Base-by-base conservation (phyloP, 2,113 vertebrate species). In the Pomatorhinus ruficollis region DNA sequence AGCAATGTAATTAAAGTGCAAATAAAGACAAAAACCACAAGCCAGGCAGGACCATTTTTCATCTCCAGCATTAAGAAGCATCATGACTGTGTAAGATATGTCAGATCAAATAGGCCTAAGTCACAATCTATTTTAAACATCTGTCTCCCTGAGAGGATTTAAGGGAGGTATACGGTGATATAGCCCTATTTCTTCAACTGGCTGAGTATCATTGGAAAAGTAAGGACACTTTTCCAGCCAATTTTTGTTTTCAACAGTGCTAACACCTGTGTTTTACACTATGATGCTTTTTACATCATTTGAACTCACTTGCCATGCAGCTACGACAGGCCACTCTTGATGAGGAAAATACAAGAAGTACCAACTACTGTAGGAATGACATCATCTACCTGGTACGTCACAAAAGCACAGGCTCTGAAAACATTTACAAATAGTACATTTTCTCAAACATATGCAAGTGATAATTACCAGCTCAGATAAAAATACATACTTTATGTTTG, bases 101-200 rank as follows among this genome's bases (percentile, higher is more conserved):
- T 93, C 92, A 91, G 93, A 85, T 96, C 74, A 80, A 70, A 79
- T 15, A 95, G 96, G 96, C 90, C 94, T 93, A 95, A 82, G 82
- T 93, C 89, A 96, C 70, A 96, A 87, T 75, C 77, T 90, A 22
- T 94, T 78, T 90, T 56, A 96, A 98, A 95, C 59, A 91, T 65
- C 63, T 80, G 9, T 98, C 97, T 97, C 97, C 97, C 97, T 98
- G 97, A 98, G 97, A 97, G 84, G 61, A 91, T 92, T 91, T 94
- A 96, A 96, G 90, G 96, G 96, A 97, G 96, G 97, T 97, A 96
- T 95, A 90, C 79, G 20, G 79, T 65, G 92, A 89, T 84, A 94
- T 87, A 96, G 97, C 96, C 97, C 97, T 97, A 76, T 95, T 97
- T 97, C 90, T 93, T 95, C 89, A 94, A 94, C 74, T 95, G 93